These are phyloP conservation scores for Porites lutea DNA, from an alignment of 64 coral and sea anemone genomes.

Conservation along the genomic window DNA sequence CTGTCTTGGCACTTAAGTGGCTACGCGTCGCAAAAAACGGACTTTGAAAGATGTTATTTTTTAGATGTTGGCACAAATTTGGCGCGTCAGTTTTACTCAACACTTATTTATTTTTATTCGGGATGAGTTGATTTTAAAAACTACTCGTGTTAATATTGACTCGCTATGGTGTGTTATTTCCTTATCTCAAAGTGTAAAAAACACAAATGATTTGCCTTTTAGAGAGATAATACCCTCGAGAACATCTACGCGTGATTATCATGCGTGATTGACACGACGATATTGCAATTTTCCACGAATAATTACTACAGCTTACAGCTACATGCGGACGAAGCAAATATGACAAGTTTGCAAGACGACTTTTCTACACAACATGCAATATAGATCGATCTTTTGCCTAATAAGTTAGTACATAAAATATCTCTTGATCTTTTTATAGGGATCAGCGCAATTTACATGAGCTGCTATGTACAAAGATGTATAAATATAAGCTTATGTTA, in stretches of 20 bases:
- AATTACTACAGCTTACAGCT: too few relatives aligned
- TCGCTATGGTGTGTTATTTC: background rate
- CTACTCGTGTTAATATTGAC: background rate
- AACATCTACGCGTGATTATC: background rate
- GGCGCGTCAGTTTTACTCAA: too few relatives aligned
- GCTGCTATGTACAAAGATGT: conserved; percentile 20
- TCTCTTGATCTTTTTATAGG: background rate
- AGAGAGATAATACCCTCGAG: background rate
- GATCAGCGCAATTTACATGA: conserved; percentile 1
- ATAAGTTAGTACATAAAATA: conserved; percentile 41
- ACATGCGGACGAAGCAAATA: too few relatives aligned
- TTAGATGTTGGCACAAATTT: too few relatives aligned
- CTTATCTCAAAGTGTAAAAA: background rate
- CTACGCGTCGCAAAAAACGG: too few relatives aligned
- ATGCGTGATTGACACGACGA: background rate
- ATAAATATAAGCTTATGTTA: conserved; percentile 32
- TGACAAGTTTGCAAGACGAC: background rate
- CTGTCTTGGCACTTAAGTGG: too few relatives aligned
- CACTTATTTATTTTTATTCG: too few relatives aligned
- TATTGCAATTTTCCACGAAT: too few relatives aligned
- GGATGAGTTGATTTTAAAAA: background rate
- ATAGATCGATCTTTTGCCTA: background rate
- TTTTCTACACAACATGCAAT: background rate
- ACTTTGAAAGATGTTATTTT: too few relatives aligned
- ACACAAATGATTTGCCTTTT: background rate